phyloP scores from a whole-genome alignment of 2,888 invertebrate species.

The Torymus texanus region DNA sequence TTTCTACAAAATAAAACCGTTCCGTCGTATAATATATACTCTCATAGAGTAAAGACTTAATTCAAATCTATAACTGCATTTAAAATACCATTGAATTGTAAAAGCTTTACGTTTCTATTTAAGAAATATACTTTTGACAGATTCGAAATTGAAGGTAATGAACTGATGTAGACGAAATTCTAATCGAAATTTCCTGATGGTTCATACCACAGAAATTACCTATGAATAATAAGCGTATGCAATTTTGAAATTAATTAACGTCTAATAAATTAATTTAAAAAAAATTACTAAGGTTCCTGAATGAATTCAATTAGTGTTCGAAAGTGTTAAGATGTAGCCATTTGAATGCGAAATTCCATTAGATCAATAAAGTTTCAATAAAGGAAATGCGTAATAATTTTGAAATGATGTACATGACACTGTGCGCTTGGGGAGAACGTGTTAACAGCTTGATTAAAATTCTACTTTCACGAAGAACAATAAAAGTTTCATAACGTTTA shows the following conservation, averaged over 20 bases:
- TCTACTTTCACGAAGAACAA: conserved; percentile 37
- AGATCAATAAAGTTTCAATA: conserved; percentile 14
- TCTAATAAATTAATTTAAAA: neutral
- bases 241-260: neutral
- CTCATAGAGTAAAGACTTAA: no score
- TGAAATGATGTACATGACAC: conserved; percentile 3
- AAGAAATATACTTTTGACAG: no score
- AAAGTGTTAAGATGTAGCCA: conserved; percentile 1
- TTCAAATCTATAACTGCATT: no score
- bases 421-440: conserved; percentile 12
- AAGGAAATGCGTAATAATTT: conserved; percentile 16
- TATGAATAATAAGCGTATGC: no score
- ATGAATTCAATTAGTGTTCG: neutral
- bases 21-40: neutral
- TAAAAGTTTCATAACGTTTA: conserved; percentile 36
- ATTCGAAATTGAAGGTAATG: no score
- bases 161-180: no score
- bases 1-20: neutral
- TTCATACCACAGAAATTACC: no score
- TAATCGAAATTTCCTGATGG: no score
- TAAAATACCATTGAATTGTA: no score
- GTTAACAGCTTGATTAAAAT: conserved; percentile 46
- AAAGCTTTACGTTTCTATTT: no score
- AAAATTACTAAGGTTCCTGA: neutral
- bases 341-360: neutral